phyloP scores from a whole-genome alignment of 1,140 invertebrate species.

The Doryteuthis pealeii region DNA sequence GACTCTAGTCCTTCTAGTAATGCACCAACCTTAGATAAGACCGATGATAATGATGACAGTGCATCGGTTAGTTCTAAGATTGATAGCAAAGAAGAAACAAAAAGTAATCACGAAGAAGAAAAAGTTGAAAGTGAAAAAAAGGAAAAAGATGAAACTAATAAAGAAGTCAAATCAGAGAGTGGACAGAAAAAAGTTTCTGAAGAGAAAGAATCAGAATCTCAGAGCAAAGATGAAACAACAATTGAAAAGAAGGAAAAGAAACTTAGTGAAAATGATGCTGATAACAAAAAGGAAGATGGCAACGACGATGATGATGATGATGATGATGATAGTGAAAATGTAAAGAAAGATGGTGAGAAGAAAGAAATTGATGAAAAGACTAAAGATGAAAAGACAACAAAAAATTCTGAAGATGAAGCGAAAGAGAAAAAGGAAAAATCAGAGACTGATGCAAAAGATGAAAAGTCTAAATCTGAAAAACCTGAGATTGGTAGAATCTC shows the following conservation, averaged over 20 bases:
- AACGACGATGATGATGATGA: neutral
- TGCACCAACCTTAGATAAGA: too few relatives aligned
- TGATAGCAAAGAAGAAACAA: too few relatives aligned
- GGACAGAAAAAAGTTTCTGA: too few relatives aligned
- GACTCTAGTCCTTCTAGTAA: too few relatives aligned
- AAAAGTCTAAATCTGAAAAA: neutral
- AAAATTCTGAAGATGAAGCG: conserved; percentile 18
- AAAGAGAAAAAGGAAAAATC: conserved; percentile 17
- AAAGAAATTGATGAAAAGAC: conserved; percentile 8
- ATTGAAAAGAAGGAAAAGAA: neutral
- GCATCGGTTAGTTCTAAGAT: too few relatives aligned
- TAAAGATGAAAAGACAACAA: conserved; percentile 14
- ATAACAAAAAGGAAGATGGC: neutral
- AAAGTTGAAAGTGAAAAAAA: too few relatives aligned
- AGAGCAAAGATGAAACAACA: neutral
- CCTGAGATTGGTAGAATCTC: conserved; percentile 8
- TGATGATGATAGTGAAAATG: neutral
- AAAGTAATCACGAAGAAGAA: too few relatives aligned
- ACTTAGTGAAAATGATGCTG: neutral
- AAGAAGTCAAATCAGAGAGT: too few relatives aligned
- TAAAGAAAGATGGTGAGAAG: neutral
- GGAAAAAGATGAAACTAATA: too few relatives aligned
- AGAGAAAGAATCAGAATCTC: too few relatives aligned
- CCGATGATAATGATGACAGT: too few relatives aligned
- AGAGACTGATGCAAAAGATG: conserved; percentile 14